These are phyloP conservation scores for Phalacrocorax aristotelis DNA, from an alignment of 2,113 vertebrate genomes.

Conservation along the genomic window DNA sequence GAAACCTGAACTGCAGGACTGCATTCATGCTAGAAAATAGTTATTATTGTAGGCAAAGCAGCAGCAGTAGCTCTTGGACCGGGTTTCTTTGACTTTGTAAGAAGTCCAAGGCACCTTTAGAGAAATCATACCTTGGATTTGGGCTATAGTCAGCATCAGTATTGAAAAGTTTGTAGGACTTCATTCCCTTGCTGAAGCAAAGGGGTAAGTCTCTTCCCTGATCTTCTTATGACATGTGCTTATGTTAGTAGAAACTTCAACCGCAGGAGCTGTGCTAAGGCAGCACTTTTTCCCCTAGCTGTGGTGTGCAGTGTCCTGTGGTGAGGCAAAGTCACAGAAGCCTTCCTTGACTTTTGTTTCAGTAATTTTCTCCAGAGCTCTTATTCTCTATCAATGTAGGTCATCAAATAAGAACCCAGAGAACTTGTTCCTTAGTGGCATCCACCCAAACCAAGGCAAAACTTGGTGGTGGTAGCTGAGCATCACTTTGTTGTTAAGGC, in stretches of 20 bases:
- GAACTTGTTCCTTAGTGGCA: background rate
- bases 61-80: background rate
- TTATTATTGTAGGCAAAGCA: background rate
- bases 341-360: background rate
- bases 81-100: background rate
- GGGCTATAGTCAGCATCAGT: background rate
- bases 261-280: background rate
- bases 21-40: background rate
- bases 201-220: background rate
- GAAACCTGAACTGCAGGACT: background rate
- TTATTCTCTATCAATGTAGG: background rate
- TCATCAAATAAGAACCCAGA: background rate
- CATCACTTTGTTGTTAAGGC: background rate
- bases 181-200: background rate
- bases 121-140: background rate
- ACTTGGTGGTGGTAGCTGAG: background rate
- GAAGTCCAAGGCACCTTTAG: background rate
- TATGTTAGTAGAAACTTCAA: background rate
- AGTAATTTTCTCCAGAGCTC: background rate
- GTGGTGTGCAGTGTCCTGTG: background rate
- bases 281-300: background rate
- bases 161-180: background rate
- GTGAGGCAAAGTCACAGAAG: accelerated
- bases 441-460: background rate
- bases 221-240: background rate